phyloP scores from a whole-genome alignment of 2,888 invertebrate species.

The Leptinotarsa haldemani region DNA sequence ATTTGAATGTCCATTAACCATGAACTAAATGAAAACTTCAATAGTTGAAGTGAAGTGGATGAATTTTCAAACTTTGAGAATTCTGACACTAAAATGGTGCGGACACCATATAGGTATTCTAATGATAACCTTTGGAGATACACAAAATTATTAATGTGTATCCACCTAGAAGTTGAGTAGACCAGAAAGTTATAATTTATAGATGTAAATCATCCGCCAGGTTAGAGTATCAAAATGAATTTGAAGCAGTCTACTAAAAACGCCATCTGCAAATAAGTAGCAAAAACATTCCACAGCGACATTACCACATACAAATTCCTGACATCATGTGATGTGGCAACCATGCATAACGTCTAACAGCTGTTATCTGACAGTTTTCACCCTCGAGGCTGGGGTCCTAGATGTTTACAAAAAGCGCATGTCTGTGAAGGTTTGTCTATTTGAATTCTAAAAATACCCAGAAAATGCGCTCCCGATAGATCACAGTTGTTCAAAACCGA shows the following conservation, averaged over 20 bases:
- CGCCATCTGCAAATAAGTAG: not conserved
- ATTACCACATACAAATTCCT: too few species aligned
- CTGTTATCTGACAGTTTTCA: slow-evolving; percentile 16
- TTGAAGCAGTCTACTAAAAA: not conserved
- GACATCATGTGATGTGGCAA: not conserved
- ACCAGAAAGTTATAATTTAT: not conserved
- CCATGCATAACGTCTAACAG: not conserved
- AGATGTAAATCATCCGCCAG: not conserved
- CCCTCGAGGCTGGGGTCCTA: not conserved
- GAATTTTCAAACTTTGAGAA: too few species aligned
- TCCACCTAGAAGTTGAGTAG: not conserved
- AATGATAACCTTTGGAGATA: not conserved
- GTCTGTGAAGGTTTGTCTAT: slow-evolving; percentile 27
- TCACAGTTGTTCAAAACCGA: not conserved
- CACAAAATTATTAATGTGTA: not conserved
- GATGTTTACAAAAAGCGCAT: slow-evolving; percentile 23
- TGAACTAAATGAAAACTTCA: too few species aligned
- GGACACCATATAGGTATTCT: not conserved
- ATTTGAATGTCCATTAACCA: not conserved
- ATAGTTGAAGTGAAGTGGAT: too few species aligned
- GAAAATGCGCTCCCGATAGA: not conserved
- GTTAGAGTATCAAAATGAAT: too few species aligned
- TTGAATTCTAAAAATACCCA: slow-evolving; percentile 37
- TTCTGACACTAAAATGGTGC: not conserved
- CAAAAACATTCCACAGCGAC: not conserved